Percentiles rank a stretch among this genome's conserved stretches.
phyloP scores from a whole-genome alignment of 2,888 invertebrate species.

The Harmothoe impar region DNA sequence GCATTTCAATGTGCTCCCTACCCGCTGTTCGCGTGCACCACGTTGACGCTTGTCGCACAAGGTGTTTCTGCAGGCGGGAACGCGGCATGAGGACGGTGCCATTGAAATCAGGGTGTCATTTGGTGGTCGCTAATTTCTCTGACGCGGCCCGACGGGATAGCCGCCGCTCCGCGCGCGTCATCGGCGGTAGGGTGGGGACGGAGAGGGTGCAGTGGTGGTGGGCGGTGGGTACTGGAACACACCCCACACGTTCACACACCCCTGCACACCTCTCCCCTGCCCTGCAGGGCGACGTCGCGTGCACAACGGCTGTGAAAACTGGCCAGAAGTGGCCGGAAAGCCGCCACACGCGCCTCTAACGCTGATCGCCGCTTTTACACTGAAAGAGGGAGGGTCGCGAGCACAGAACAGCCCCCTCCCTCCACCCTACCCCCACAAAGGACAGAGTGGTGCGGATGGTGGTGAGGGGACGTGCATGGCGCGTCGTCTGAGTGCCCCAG shows the following conservation, averaged over 20 bases:
- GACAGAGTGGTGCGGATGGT: neutral
- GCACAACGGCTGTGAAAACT: constrained; percentile 47
- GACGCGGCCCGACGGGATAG: constrained; percentile 27
- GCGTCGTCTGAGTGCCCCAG: neutral
- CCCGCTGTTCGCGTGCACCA: constrained; percentile 15
- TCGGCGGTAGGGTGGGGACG: neutral
- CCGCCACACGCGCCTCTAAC: neutral
- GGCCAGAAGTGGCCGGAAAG: constrained; percentile 42
- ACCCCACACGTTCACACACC: neutral
- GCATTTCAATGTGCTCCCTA: neutral
- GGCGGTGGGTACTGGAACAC: neutral
- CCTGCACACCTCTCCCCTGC: neutral
- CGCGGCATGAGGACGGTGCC: constrained; percentile 23
- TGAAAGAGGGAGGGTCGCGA: neutral
- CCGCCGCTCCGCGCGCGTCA: neutral
- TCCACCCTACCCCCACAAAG: neutral
- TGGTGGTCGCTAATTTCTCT: constrained; percentile 56
- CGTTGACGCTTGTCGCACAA: neutral
- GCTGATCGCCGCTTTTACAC: constrained; percentile 41
- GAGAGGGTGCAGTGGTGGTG: neutral
- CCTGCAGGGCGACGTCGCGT: constrained; percentile 45
- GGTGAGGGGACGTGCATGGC: neutral
- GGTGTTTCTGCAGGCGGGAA: constrained; percentile 36
- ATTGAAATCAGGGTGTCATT: constrained; percentile 59
- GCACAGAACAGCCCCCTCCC: neutral